phyloP scores from a whole-genome alignment of 1,140 invertebrate genomes.

The Brachionus calyciflorus region DNA sequence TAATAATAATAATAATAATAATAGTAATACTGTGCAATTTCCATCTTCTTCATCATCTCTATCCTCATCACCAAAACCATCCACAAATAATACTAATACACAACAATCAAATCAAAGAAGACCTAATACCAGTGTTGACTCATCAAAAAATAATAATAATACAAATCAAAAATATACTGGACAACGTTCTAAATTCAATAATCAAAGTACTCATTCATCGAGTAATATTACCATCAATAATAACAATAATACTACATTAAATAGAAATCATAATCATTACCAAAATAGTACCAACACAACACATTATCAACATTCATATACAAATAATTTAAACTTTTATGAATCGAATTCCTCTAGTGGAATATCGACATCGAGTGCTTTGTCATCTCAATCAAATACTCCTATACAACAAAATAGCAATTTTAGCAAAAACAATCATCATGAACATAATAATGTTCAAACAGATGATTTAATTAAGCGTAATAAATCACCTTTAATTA shows the following conservation, averaged over 20 bases:
- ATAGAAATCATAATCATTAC: background rate
- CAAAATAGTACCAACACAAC: background rate
- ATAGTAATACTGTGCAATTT: background rate
- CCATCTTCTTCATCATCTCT: background rate
- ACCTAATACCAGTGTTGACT: background rate
- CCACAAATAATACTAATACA: background rate
- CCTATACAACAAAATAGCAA: background rate
- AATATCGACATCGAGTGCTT: background rate
- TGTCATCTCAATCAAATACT: background rate
- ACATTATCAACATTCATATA: background rate
- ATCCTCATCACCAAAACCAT: background rate
- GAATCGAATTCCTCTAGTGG: background rate
- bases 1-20: no score
- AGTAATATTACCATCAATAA: background rate
- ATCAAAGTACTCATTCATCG: no score
- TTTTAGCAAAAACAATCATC: background rate
- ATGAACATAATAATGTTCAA: background rate
- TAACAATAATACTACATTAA: no score
- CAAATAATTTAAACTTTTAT: background rate
- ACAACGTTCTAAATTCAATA: no score
- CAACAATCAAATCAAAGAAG: background rate
- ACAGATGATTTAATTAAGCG: background rate
- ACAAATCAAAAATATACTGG: no score
- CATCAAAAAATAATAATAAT: no score
- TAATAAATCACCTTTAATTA: background rate